These are phyloP conservation scores for Eustalomyia histrio DNA, from an alignment of 2,888 invertebrate species.

Conservation along the genomic window DNA sequence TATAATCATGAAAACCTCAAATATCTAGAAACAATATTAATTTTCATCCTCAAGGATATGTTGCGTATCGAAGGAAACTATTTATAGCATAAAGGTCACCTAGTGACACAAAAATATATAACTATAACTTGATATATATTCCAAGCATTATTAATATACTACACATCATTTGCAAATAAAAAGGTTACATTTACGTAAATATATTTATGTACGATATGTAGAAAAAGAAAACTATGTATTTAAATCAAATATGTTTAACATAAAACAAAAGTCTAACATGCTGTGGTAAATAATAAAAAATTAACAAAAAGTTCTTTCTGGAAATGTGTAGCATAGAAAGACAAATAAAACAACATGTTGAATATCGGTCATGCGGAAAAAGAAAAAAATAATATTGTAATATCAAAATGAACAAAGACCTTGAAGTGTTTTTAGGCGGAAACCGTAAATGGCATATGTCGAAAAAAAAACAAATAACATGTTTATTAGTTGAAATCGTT, in stretches of 20 bases:
- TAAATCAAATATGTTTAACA: conserved; percentile 40
- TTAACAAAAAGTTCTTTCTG: not conserved
- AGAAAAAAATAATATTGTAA: conserved; percentile 66
- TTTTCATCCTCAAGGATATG: conserved; percentile 18
- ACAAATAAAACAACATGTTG: conserved; percentile 65
- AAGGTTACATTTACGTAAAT: not conserved
- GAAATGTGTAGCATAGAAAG: not conserved
- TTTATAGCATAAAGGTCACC: conserved; percentile 14
- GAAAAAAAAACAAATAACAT: not conserved
- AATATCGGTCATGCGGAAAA: conserved; percentile 71
- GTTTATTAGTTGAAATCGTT: too few relatives aligned
- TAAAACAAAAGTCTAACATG: conserved; percentile 47
- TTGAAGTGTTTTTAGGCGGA: conserved; percentile 31
- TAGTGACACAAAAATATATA: not conserved
- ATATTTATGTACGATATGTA: too few relatives aligned
- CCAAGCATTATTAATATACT: not conserved
- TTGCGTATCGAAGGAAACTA: conserved; percentile 3
- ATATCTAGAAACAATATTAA: conserved; percentile 53
- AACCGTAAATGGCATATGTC: conserved; percentile 37
- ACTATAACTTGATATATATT: conserved; percentile 1
- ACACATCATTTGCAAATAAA: not conserved
- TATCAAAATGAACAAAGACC: conserved; percentile 32
- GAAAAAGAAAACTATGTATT: conserved; percentile 8
- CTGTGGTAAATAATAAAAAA: conserved; percentile 39
- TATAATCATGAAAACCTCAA: conserved; percentile 65